These are phyloP conservation scores for Danio choprae DNA, from an alignment of 2,797 vertebrate genomes.

Conservation along the genomic window DNA sequence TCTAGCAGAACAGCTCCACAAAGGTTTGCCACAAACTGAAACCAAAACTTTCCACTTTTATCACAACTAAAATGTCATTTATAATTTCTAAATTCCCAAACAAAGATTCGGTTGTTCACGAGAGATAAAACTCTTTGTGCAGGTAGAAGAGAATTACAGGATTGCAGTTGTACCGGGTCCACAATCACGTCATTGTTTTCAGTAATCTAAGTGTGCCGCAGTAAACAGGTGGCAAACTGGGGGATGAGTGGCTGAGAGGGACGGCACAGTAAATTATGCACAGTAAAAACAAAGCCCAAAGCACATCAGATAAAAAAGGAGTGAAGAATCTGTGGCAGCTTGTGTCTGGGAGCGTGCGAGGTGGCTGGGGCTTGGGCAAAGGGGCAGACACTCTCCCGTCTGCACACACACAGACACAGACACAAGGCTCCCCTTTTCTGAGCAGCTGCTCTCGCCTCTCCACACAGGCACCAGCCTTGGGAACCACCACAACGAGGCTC, in stretches of 20 bases:
- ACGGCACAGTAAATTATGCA: conserved; percentile 82
- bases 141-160: not conserved
- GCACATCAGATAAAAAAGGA: conserved; percentile 80
- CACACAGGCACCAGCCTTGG: conserved; percentile 76
- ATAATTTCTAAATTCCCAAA: not conserved
- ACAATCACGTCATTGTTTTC: conserved; percentile 36
- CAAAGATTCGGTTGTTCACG: not conserved
- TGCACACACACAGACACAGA: conserved; percentile 64
- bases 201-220: conserved; percentile 58
- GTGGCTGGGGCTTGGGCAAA: conserved; percentile 67
- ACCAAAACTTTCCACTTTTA: not conserved
- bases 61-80: not conserved
- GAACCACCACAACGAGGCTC: conserved; percentile 77
- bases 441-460: conserved; percentile 81
- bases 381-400: conserved; percentile 77
- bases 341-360: conserved; percentile 68
- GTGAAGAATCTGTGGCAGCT: conserved; percentile 67
- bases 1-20: not conserved
- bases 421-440: conserved; percentile 67
- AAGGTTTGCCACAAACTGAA: not conserved
- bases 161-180: conserved; percentile 10
- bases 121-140: conserved; percentile 11
- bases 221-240: conserved; percentile 82
- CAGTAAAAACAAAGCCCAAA: conserved; percentile 81
- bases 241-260: conserved; percentile 64